phyloP scores from a whole-genome alignment of 2,888 invertebrate genomes.

The Epicampocera succincta region DNA sequence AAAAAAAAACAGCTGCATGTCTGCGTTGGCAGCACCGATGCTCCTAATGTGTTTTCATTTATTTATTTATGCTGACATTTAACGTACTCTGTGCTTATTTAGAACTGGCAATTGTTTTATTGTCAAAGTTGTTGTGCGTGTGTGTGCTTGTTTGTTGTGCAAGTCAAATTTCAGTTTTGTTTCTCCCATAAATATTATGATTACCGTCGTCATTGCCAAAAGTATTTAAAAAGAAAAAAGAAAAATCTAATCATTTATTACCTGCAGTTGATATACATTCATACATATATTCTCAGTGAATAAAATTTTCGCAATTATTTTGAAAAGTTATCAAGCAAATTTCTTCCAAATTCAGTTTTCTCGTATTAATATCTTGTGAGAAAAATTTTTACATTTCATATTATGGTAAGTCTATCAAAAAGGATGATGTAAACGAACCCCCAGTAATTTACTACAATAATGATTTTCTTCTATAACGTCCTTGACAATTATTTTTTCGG shows the following conservation, averaged over 20 bases:
- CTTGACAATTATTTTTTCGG: slow-evolving; percentile 20
- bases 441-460: not conserved
- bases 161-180: slow-evolving; percentile 12
- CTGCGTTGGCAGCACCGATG: not conserved
- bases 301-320: not conserved
- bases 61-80: slow-evolving; percentile 54
- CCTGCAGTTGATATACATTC: not conserved
- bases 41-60: not conserved
- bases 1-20: slow-evolving; percentile 12
- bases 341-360: too few species aligned
- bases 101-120: slow-evolving; percentile 8
- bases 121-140: slow-evolving; percentile 44
- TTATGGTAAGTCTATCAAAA: slow-evolving; percentile 55
- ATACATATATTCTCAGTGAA: not conserved
- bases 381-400: not conserved
- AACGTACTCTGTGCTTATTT: slow-evolving; percentile 2
- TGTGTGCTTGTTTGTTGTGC: slow-evolving; percentile 27
- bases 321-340: too few species aligned
- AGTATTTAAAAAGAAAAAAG: slow-evolving; percentile 23
- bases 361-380: too few species aligned
- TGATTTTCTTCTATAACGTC: slow-evolving; percentile 15
- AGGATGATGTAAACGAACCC: slow-evolving; percentile 45
- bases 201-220: slow-evolving; percentile 31
- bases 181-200: slow-evolving; percentile 20
- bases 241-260: slow-evolving; percentile 22